Evolutionary conservation across 2,797 vertebrate genomes (phyloP).

Genomic region (Phaenicophaeus curvirostris): DNA sequence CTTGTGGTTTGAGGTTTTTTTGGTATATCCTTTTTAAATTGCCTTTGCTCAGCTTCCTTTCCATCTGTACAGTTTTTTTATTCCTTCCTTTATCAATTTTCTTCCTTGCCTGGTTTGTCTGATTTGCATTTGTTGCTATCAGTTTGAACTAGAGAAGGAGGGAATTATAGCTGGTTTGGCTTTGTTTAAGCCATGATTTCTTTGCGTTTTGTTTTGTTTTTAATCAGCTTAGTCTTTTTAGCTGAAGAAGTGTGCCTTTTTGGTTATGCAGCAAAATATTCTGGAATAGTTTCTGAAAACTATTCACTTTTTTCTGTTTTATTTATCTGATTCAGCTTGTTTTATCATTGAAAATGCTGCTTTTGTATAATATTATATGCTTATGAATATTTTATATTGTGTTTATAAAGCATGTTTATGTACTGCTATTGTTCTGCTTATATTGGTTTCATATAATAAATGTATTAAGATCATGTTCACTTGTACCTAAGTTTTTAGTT

Average conservation of each 20-base stretch:
- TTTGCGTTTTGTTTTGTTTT: background rate
- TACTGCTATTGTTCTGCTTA: background rate
- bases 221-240: background rate
- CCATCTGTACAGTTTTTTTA: background rate
- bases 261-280: background rate
- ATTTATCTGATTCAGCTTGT: background rate
- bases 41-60: background rate
- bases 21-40: background rate
- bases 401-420: background rate
- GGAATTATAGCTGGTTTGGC: background rate
- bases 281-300: background rate
- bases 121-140: background rate
- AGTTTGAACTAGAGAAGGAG: background rate
- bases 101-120: background rate
- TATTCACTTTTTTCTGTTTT: background rate
- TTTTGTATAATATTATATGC: background rate
- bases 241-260: background rate
- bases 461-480: background rate
- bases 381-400: background rate
- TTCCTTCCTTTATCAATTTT: background rate
- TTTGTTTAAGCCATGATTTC: background rate
- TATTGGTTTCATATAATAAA: background rate
- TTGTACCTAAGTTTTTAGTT: background rate
- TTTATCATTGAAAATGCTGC: background rate
- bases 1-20: background rate